Base-by-base conservation (phyloP, 1,140 invertebrate genomes). In the Bradynema listronoti region DNA sequence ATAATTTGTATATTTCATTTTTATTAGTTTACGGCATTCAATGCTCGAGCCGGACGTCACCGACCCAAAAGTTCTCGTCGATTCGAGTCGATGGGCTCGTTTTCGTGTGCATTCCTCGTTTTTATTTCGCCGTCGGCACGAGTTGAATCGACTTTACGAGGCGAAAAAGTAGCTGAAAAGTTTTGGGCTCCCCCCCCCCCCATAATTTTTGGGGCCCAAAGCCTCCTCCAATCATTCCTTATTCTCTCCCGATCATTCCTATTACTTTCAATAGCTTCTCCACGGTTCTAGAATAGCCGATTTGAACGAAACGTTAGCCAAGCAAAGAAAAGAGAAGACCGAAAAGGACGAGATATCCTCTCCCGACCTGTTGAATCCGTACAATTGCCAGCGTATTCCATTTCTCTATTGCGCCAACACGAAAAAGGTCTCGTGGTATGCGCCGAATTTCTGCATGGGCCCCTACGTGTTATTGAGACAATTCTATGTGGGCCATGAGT, bases 331-430 rank as follows among this genome's bases (percentile, higher is more conserved):
- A n/a, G n/a, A n/a, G n/a, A 39, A 16, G 5, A 19, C 22, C 41
- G 25, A 9, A 45, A 29, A 24, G 32, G 30, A 14, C 16, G 53
- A 22, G 9, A 46, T 32, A 24, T 43, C 53, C 0, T 25, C 25
- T 14, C 16, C 39, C 6, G 91, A 96, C 79, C 88, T 89, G 24
- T 80, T 96, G 1, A 87, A 91, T 76, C 86, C 88, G 0, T 83
- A 83, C 45, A 87, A 87, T 78, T 92, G 96, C 80, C 92, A 97
- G 81, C 80, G 85, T 36, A 79, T 97, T 6, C 85, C 88, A 4
- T 86, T 96, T 29, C 80, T 96, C 29, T 91, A 95, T 76, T 94
- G 90, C 74, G 94, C 89, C 78, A 94, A 88, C 74, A 87, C 88
- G 55, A 84, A 84, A 61, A 85, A 85, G 42, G 88, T 87, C 0